Base-by-base conservation (phyloP, 2,797 vertebrate species). In the Nothura maculosa region DNA sequence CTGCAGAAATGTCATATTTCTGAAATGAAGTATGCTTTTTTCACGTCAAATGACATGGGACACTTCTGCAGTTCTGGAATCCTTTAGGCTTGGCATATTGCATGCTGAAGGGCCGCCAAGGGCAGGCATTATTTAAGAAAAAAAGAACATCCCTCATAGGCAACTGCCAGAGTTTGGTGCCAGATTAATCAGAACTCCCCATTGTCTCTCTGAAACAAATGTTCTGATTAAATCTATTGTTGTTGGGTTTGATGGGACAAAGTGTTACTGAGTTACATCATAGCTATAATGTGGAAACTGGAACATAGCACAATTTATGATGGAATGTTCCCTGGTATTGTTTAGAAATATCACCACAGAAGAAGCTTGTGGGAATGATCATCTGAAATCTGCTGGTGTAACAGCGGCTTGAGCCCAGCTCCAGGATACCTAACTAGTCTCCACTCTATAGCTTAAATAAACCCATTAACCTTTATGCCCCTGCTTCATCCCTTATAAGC, bases 121-220 rank as follows among this genome's bases (percentile, higher is more conserved):
- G 86, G 82, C 68, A 76, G 54, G 66, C 68, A 63, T 81, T 89
- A 18, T 95, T 86, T 77, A 18, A 48, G 38, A 63, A 70, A 64
- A n/a, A 25, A 25, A 43, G 58, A 74, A 79, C 60, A 30, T 75
- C 42, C 55, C 64, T 95, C 6, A 1, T 62, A 82, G 24, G n/a
- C 89, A 87, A 77, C n/a, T 95, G 95, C 94, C 94, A 96, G 77
- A 80, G 2, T 67, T 90, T 52, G 74, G 48, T 97, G 97, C 97
- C 97, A 97, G 96, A 92, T 81, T 92, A 91, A 96, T 97, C 94
- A 96, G 78, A 91, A 91, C 58, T 93, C 92, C 66, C 77, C 90
- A 95, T 97, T 97, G 96, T 97, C 96, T 96, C 81, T 74, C 90
- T 60, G 85, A 94, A 93, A 97, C 90, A 72, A 87, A 89, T 60